Evolutionary conservation across 2,888 invertebrate species (phyloP), one percentile per base, ranked within the genome.

Genomic region (Deilephila porcellus): DNA sequence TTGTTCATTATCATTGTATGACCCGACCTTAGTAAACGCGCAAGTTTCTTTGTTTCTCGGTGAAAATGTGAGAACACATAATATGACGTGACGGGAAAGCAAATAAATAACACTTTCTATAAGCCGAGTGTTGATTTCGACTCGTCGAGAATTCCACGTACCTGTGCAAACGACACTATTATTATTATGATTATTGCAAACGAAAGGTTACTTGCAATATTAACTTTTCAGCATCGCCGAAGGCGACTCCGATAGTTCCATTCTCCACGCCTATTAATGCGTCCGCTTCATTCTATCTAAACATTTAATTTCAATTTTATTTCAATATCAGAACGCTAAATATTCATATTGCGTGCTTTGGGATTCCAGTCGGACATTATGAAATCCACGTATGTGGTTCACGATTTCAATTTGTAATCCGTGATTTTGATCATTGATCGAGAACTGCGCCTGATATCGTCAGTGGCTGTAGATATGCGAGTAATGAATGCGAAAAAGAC

Each of bases 61-160:
- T 79, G 83, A 86, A 84, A 84, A 85, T 84, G 80, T 85, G 82
- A 83, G 85, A 87, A 80, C 75, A 76, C 75, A 76, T 75, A 75
- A 77, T 74, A 60, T 76, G 76, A 81, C 80, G 83, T 82, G 84
- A 79, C 80, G 75, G 78, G 82, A 83, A 84, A 83, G 81, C 81
- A 78, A 82, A 83, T 75, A 85, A 79, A 78, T 79, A 81, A 74
- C 80, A 79, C 84, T 85, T 83, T 85, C 84, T 82, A 81, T 75
- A n/a, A 20, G 70, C 6, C n/a, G 70, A 71, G 70, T 74, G 73
- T 71, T 74, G 73, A 76, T 79, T 80, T 80, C 71, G 78, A 76
- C 72, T 76, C 34, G 56, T 74, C 53, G 74, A 73, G 75, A 78
- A 78, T 80, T 76, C 76, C 76, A 73, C 71, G 59, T 64, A 73